phyloP scores from a whole-genome alignment of 2,797 vertebrate species.

The Paguma larvata region DNA sequence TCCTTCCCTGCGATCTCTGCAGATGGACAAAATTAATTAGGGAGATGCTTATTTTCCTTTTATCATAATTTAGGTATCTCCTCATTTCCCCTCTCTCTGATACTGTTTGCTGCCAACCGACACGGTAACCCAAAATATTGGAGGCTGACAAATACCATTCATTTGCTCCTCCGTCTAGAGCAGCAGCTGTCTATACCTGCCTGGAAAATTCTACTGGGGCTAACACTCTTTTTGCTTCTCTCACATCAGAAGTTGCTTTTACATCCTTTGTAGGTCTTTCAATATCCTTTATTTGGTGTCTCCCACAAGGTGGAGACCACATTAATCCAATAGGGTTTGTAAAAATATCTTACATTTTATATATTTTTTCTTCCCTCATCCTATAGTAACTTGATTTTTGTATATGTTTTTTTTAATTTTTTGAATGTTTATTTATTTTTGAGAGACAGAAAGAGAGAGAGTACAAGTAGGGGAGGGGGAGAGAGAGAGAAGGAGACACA shows the following conservation, averaged over 20 bases:
- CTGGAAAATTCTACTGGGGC: constrained; percentile 41
- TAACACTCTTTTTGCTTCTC: background rate
- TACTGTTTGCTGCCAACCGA: constrained; percentile 74
- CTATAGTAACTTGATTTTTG: background rate
- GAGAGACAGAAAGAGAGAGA: no score
- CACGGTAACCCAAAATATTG: constrained; percentile 65
- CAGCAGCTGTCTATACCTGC: background rate
- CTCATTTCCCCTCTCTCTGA: constrained; percentile 79
- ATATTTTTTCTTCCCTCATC: background rate
- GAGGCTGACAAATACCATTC: background rate
- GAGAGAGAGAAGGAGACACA: no score
- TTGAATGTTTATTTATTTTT: no score
- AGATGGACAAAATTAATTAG: constrained; percentile 87
- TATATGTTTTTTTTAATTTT: background rate
- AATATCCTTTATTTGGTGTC: background rate
- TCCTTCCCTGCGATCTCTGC: constrained; percentile 82
- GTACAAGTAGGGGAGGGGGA: no score
- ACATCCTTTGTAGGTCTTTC: background rate
- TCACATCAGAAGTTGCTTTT: background rate
- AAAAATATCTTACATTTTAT: background rate
- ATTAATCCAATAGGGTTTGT: background rate
- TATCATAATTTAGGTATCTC: constrained; percentile 83
- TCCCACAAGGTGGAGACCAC: background rate
- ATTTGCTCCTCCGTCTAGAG: background rate
- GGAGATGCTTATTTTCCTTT: constrained; percentile 81